Percentiles rank a stretch among this genome's conserved stretches.
These are phyloP conservation scores for Oncorhynchus keta DNA, from an alignment of 2,113 vertebrate species.

Conservation along the genomic window DNA sequence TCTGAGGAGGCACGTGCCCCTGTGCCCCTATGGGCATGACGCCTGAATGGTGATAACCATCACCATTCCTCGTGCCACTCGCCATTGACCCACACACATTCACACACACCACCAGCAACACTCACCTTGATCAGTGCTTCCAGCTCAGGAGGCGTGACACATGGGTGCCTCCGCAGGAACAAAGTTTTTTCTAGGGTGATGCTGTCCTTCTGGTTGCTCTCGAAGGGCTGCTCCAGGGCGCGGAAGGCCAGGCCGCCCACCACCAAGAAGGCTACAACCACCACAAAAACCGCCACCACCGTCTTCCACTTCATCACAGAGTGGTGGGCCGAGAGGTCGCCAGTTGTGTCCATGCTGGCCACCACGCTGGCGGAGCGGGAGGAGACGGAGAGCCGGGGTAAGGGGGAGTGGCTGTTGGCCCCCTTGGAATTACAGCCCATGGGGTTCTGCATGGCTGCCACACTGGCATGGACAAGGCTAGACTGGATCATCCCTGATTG, in stretches of 20 bases:
- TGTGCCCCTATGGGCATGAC: too few species aligned
- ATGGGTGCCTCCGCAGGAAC: slow-evolving; percentile 85
- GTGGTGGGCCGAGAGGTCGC: slow-evolving; percentile 75
- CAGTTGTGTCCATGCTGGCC: slow-evolving; percentile 84
- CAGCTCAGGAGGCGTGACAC: slow-evolving; percentile 85
- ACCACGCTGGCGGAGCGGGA: slow-evolving; percentile 84
- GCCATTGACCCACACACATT: too few species aligned
- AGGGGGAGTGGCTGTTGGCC: slow-evolving; percentile 74
- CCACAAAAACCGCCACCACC: slow-evolving; percentile 89
- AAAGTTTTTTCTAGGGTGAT: slow-evolving; percentile 87
- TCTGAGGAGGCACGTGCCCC: too few species aligned
- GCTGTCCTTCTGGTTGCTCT: slow-evolving; percentile 87
- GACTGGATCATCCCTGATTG: slow-evolving; percentile 70
- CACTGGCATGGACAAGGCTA: slow-evolving; percentile 72
- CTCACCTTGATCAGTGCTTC: slow-evolving; percentile 90
- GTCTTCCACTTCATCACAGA: slow-evolving; percentile 99
- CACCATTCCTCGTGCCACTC: too few species aligned
- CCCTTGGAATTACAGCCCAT: slow-evolving; percentile 80
- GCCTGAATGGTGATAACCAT: too few species aligned
- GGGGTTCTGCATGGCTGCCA: slow-evolving; percentile 74
- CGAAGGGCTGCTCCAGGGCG: slow-evolving; percentile 89
- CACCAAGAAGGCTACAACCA: slow-evolving; percentile 91
- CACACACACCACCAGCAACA: too few species aligned
- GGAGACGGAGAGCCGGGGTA: slow-evolving; percentile 83
- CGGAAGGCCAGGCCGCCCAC: slow-evolving; percentile 87